Evolutionary conservation across 30 jellyfish, hydroid and myxozoan species (phyloP), one percentile per base, ranked within the genome.

Genomic region (Cassiopea xamachana): DNA sequence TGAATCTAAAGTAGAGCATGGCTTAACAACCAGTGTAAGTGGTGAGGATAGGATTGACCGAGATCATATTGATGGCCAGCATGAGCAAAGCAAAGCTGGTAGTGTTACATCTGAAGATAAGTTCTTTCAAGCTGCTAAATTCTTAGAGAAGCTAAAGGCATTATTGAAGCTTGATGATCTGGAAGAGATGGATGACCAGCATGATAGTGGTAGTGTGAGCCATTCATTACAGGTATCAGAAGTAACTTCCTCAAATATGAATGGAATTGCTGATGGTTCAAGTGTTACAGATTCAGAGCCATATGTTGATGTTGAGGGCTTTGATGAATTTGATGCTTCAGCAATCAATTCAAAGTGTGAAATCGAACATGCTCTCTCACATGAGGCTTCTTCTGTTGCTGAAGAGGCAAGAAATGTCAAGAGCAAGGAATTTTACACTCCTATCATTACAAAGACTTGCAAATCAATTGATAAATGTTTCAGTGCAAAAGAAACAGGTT

Each of bases 221-320:
- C 48, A 82, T 48, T 82, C 82, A n/a, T 51, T 82, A 43, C 90
- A 82, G 14, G 80, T 64, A 1, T 82, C 90, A 12, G 90, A 82
- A 69, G 73, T 82, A 6, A 82, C 90, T 6, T 82, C 90, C 68
- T 82, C 90, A 1, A 71, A 68, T 46, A 64, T 64, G 43, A 64
- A 64, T 64, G 19, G 43, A 9, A 2, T 64, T 7, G 19, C 74
- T 4, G 74, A 64, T 64, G 27, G 8, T 13, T 9, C 74, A 64
- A 17, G 19, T 13, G 74, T 16, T 4, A 64, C 74, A 64, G 74
- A 64, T 2, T 64, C 74, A 4, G 74, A 17, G 43, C 6, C 74
- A 64, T 27, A 13, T 16, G 27, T 7, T 59, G 14, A 59, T 59
- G 69, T 64, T 64, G 74, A 64, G 43, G 15, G 43, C 5, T 64